Evolutionary conservation across 2,113 vertebrate species (phyloP), one percentile per base, ranked within the genome.

Genomic region (Zeus faber): DNA sequence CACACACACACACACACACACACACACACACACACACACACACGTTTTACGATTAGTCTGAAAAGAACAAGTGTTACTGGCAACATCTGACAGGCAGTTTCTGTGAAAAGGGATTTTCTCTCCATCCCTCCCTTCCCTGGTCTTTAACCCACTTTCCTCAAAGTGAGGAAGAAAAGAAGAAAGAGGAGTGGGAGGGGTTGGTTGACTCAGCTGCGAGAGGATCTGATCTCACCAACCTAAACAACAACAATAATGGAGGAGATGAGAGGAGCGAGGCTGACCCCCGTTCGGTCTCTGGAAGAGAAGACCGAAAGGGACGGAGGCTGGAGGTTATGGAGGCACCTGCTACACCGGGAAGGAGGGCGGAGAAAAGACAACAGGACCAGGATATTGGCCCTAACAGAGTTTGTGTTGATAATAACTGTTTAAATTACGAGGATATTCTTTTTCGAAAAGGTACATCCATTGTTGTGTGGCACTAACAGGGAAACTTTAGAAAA

Each of bases 191-290:
- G 45, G 21, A 59, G 29, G 10, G 57, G 58, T 61, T 8, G 69
- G 81, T 84, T 86, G 84, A 83, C 75, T 86, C 88, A 88, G 88
- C 83, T 87, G 87, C 74, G 33, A 48, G 73, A 63, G 65, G 47
- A 70, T 61, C 65, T 75, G 70, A 76, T 73, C 79, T 79, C 72
- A 70, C 64, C 64, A 70, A 80, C 37, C 48, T 53, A 70, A 83
- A 83, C 74, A 80, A 79, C 70, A 83, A 72, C 75, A 85, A 24
- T 7, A 41, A 17, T n/a, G 11, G 40, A 22, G 52, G 53, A 64
- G 73, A 57, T 53, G 51, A 66, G 55, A 66, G 33, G 55, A 56
- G 44, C 54, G 57, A 70, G 65, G 44, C 39, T 49, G 53, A 57
- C 10, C 47, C 33, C 49, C 5, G 23, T 48, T 65, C 22, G 41